phyloP scores from a whole-genome alignment of 2,797 vertebrate genomes.

The Catharus ustulatus region DNA sequence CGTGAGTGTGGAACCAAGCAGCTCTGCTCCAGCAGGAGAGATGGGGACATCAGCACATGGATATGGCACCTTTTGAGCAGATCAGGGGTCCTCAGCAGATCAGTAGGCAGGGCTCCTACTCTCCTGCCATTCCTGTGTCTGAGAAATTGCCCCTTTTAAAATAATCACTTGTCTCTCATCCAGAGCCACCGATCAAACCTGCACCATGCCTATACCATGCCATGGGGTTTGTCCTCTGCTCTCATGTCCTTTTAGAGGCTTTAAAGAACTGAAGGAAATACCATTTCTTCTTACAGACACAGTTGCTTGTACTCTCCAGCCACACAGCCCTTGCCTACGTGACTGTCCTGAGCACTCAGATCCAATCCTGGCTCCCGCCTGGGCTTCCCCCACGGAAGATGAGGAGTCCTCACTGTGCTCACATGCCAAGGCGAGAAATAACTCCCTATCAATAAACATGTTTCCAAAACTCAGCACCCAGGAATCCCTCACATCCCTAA shows the following conservation, averaged over 20 bases:
- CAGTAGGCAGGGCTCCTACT: background rate
- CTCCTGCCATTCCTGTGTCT: background rate
- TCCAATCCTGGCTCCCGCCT: background rate
- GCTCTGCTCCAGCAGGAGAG: background rate
- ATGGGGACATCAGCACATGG: too few species aligned
- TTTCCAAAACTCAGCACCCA: background rate
- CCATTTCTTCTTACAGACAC: background rate
- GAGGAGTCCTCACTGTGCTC: background rate
- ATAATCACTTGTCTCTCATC: background rate
- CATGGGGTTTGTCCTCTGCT: background rate
- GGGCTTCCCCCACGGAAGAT: fast-evolving
- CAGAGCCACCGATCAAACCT: background rate
- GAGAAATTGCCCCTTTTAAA: background rate
- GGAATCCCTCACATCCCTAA: constrained; percentile 15
- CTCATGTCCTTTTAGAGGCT: background rate
- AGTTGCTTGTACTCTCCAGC: background rate
- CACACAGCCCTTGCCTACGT: background rate
- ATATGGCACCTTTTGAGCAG: background rate
- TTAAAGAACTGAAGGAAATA: background rate
- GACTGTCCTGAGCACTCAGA: background rate
- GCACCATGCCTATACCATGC: fast-evolving
- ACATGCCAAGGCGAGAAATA: background rate
- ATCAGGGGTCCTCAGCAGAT: background rate
- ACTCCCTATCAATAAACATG: background rate
- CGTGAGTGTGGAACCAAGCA: background rate